Evolutionary conservation across 2,888 invertebrate species (phyloP).

Genomic region (Oscheius sp.): DNA sequence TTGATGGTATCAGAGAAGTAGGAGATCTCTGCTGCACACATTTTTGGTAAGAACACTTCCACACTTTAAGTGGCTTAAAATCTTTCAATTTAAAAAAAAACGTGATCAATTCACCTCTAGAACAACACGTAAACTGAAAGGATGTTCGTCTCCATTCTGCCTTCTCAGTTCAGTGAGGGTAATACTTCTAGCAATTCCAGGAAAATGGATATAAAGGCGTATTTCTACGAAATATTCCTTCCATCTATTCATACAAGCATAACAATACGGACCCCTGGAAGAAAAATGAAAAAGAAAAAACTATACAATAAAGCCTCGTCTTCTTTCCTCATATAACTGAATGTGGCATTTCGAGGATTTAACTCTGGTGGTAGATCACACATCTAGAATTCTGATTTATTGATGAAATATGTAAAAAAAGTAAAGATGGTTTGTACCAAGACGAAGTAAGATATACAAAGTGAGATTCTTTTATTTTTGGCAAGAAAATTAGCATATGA

Average conservation of each 20-base stretch:
- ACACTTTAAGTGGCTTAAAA: too few relatives aligned
- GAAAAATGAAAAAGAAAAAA: neutral
- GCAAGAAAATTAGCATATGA: too few relatives aligned
- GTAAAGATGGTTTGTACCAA: too few relatives aligned
- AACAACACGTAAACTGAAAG: neutral
- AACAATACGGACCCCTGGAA: constrained; percentile 13
- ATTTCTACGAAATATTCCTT: neutral
- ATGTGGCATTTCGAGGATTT: neutral
- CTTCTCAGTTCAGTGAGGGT: too few relatives aligned
- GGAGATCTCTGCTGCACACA: too few relatives aligned
- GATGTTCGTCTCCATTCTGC: neutral
- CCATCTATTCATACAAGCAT: constrained; percentile 4
- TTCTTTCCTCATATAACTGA: neutral
- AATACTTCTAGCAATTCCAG: too few relatives aligned
- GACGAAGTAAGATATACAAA: too few relatives aligned
- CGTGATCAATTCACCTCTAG: too few relatives aligned
- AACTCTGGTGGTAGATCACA: neutral
- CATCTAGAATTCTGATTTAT: neutral
- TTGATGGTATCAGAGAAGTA: too few relatives aligned
- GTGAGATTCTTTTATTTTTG: too few relatives aligned
- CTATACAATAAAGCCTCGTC: neutral
- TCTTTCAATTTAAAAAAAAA: too few relatives aligned
- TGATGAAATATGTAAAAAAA: neutral
- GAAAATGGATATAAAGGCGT: constrained; percentile 1
- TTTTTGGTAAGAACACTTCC: too few relatives aligned